Percentiles rank a stretch among this genome's conserved stretches.
Conservation (phyloP, 2,888 invertebrate genomes). For the Drosophila greeni region DNA sequence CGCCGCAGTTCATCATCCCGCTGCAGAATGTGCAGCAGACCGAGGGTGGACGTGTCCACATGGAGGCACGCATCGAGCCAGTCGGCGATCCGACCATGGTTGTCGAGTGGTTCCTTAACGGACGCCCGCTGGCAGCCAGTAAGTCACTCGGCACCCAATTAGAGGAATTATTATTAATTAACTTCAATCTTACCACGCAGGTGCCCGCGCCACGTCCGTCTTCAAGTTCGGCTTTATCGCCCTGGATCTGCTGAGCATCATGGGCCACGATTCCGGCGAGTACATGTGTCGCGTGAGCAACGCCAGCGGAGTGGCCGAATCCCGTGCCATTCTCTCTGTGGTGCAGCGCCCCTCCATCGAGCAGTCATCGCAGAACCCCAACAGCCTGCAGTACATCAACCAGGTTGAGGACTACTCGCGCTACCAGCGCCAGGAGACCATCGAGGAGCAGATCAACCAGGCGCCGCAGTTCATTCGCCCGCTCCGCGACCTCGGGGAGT, state of each 20-base stretch:
- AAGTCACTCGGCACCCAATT: conserved; percentile 76
- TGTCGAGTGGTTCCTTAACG: conserved; percentile 97
- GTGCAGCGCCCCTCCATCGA: conserved; percentile 91
- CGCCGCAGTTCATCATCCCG: conserved; percentile 94
- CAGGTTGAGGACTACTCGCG: conserved; percentile 93
- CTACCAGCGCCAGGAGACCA: conserved; percentile 90
- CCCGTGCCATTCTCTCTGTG: conserved; percentile 88
- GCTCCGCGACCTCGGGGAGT: conserved; percentile 90
- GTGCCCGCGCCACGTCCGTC: conserved; percentile 95
- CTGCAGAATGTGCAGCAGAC: conserved; percentile 88
- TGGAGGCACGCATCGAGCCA: conserved; percentile 98
- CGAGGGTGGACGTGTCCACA: conserved; percentile 96
- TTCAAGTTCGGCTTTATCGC: conserved; percentile 99
- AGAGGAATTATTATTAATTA: not conserved
- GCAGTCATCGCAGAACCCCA: conserved; percentile 93
- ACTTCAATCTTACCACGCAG: conserved; percentile 79
- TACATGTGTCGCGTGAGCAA: conserved; percentile 93
- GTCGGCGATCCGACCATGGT: conserved; percentile 97
- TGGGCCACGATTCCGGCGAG: conserved; percentile 92
- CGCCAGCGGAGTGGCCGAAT: conserved; percentile 91
- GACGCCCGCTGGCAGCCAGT: conserved; percentile 94
- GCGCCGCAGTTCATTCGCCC: conserved; percentile 93
- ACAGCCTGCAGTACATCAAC: conserved; percentile 92
- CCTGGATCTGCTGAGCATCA: conserved; percentile 92
- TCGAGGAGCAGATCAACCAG: conserved; percentile 89